phyloP scores from a whole-genome alignment of 1,140 invertebrate species.

The Globodera ellingtonae region DNA sequence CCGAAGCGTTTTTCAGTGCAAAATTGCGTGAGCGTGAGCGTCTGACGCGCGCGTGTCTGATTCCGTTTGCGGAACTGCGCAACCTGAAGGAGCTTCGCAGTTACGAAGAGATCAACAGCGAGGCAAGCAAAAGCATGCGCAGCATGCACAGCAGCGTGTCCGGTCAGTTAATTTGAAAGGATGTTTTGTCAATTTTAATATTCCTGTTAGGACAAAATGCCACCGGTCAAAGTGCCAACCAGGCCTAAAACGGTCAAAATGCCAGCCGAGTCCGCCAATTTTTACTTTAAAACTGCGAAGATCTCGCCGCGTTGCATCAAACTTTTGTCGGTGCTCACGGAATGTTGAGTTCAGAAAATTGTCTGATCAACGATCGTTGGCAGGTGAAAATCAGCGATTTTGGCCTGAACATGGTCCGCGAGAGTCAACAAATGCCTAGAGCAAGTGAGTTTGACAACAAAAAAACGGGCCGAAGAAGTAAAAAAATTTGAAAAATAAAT shows the following conservation, averaged over 20 bases:
- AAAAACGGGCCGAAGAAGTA: too few species aligned
- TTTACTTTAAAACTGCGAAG: too few species aligned
- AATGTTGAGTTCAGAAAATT: slow-evolving; percentile 39
- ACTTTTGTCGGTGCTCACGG: slow-evolving; percentile 38
- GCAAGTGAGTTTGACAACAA: slow-evolving; percentile 31
- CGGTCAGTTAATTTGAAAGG: background rate
- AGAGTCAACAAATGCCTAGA: slow-evolving; percentile 39
- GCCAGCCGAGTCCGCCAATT: too few species aligned
- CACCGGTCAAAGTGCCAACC: too few species aligned
- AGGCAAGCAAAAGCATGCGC: slow-evolving; percentile 48
- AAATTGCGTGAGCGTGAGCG: slow-evolving; percentile 34
- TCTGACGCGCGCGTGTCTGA: slow-evolving; percentile 44
- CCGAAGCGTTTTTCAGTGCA: slow-evolving; percentile 29
- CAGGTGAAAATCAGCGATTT: slow-evolving; percentile 51
- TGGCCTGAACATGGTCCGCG: slow-evolving; percentile 44
- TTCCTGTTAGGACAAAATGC: too few species aligned
- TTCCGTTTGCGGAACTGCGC: slow-evolving; percentile 34
- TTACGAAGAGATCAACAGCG: slow-evolving; percentile 14
- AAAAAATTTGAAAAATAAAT: too few species aligned
- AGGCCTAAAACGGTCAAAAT: too few species aligned
- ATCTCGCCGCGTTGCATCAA: slow-evolving; percentile 32
- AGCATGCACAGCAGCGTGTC: slow-evolving; percentile 50
- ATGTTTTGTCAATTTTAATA: too few species aligned
- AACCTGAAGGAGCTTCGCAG: slow-evolving; percentile 30
- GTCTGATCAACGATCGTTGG: slow-evolving; percentile 53